Percentiles rank a stretch among this genome's conserved stretches.
These are phyloP conservation scores for Melitaea cinxia DNA, from an alignment of 1,140 invertebrate species.

Conservation along the genomic window DNA sequence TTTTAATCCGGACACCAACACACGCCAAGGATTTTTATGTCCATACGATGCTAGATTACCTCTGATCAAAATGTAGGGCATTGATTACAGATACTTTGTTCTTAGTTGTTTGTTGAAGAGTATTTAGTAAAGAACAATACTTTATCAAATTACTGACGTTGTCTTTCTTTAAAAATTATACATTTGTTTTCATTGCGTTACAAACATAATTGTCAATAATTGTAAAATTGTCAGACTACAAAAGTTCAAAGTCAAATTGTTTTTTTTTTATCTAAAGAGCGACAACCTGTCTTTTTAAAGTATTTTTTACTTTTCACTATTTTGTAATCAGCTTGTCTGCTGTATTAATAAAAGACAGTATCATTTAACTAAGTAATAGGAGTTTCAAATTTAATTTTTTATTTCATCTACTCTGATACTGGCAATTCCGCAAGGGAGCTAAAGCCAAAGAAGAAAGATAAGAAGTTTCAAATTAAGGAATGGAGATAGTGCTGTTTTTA, in stretches of 20 bases:
- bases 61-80: constrained; percentile 94
- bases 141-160: constrained; percentile 35
- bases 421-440: too few species aligned
- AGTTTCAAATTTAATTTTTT: too few species aligned
- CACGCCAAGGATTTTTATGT: constrained; percentile 91
- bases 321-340: background rate
- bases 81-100: constrained; percentile 79
- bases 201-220: background rate
- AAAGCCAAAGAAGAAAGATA: too few species aligned
- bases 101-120: constrained; percentile 31
- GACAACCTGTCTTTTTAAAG: background rate
- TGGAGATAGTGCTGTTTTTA: too few species aligned
- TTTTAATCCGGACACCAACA: constrained; percentile 92
- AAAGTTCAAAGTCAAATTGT: constrained; percentile 8
- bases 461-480: too few species aligned
- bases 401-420: too few species aligned
- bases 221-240: too few species aligned
- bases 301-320: background rate
- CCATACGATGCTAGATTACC: constrained; percentile 92
- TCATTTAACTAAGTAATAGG: too few species aligned
- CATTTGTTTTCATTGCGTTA: constrained; percentile 15
- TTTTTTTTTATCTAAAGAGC: background rate
- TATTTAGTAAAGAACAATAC: constrained; percentile 8
- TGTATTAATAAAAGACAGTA: background rate
- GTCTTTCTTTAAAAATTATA: constrained; percentile 21